Percentiles rank a stretch among this genome's conserved stretches.
These are phyloP conservation scores for Littorina saxatilis DNA, from an alignment of 1,140 invertebrate species.

Conservation along the genomic window DNA sequence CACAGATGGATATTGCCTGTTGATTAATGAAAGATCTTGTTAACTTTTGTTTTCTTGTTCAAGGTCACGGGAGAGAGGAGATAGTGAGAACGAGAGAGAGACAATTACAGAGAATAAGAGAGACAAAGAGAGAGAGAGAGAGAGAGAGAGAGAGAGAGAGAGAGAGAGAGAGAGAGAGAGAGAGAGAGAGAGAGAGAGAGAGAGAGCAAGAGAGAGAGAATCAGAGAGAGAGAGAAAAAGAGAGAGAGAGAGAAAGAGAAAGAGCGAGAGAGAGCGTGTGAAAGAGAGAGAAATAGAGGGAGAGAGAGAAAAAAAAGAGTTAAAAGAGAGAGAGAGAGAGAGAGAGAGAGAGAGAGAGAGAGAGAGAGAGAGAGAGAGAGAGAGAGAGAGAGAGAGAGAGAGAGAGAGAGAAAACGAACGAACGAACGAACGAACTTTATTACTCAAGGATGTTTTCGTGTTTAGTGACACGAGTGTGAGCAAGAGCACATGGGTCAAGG, in stretches of 20 bases:
- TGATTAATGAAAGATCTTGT: background rate
- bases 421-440: too few species aligned
- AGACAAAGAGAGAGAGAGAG: too few species aligned
- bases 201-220: background rate
- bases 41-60: background rate
- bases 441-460: slow-evolving; percentile 3
- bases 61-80: background rate
- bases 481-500: background rate
- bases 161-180: slow-evolving; percentile 5
- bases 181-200: too few species aligned
- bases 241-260: too few species aligned
- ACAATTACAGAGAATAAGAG: background rate
- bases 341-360: slow-evolving; percentile 12
- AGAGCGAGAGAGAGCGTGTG: background rate
- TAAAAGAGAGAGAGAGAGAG: slow-evolving; percentile 17
- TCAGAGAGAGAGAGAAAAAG: background rate
- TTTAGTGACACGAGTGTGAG: background rate
- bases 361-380: slow-evolving; percentile 2
- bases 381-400: background rate
- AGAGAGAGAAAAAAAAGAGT: too few species aligned
- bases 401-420: too few species aligned
- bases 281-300: too few species aligned
- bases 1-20: background rate
- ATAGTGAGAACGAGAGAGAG: background rate
- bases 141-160: background rate